Percentiles rank a stretch among this genome's conserved stretches.
Conservation (phyloP, 2,888 invertebrate species). For the Hybos culiciformis region DNA sequence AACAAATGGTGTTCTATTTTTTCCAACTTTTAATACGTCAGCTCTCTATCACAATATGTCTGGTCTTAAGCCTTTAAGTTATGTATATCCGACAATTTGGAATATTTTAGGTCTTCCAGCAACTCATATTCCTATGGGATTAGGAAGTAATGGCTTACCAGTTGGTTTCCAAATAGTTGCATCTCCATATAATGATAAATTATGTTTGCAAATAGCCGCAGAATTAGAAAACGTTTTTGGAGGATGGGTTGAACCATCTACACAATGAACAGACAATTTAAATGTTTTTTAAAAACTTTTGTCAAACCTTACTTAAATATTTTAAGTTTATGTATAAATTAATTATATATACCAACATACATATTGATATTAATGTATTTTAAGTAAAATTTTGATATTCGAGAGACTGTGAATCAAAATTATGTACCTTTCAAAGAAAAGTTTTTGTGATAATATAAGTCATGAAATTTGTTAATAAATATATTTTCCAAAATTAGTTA, state of each 20-base stretch:
- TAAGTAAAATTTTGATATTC: too few species aligned
- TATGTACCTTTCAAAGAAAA: too few species aligned
- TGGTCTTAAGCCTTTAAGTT: conserved; percentile 42
- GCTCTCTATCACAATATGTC: conserved; percentile 55
- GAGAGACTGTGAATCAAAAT: too few species aligned
- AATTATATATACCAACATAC: too few species aligned
- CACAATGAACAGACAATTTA: too few species aligned
- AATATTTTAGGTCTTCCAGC: conserved; percentile 65
- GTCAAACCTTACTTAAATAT: too few species aligned
- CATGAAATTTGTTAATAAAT: too few species aligned
- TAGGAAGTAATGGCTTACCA: conserved; percentile 49
- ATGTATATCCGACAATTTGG: conserved; percentile 49
- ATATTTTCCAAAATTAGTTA: too few species aligned
- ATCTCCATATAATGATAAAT: conserved; percentile 58
- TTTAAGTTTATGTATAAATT: too few species aligned
- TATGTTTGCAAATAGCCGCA: conserved; percentile 66
- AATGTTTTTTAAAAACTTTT: too few species aligned
- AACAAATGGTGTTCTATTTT: conserved; percentile 54
- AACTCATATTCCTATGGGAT: conserved; percentile 58
- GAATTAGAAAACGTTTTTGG: conserved; percentile 67
- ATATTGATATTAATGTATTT: too few species aligned
- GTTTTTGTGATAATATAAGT: too few species aligned
- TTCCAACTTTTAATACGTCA: conserved; percentile 50
- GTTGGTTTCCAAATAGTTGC: conserved; percentile 66
- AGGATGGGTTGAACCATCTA: conserved; percentile 56